Conservation (phyloP, 2,888 invertebrate genomes). For the Calameuta filiformis region DNA sequence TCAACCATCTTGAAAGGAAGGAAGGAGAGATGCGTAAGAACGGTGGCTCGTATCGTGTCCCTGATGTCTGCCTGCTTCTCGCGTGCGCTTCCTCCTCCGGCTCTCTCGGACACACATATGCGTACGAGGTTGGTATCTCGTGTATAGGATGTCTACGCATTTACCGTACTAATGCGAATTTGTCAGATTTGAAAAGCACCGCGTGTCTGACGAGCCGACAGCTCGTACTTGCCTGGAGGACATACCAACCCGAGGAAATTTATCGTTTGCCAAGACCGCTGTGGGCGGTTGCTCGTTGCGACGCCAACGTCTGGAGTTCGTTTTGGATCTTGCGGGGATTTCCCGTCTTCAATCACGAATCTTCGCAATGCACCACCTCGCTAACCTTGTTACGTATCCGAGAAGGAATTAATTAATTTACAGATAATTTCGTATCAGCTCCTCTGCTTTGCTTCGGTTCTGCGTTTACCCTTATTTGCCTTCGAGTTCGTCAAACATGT, state of each 20-base stretch:
- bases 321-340: neutral
- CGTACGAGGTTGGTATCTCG: neutral
- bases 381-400: neutral
- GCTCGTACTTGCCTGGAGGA: slow-evolving; percentile 10
- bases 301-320: neutral
- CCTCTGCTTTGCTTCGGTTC: no score
- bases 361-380: neutral
- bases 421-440: neutral
- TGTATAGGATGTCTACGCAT: neutral
- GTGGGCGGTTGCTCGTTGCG: neutral
- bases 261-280: neutral
- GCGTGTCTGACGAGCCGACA: slow-evolving; percentile 1
- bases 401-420: neutral
- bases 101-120: neutral
- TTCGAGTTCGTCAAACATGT: neutral
- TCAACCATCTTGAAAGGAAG: slow-evolving; percentile 29
- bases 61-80: slow-evolving; percentile 23
- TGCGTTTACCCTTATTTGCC: neutral
- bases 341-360: neutral
- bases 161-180: slow-evolving; percentile 34
- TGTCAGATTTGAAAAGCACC: slow-evolving; percentile 20
- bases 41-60: slow-evolving; percentile 20
- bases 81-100: neutral
- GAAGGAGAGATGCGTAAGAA: neutral
- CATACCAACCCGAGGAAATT: neutral